These are phyloP conservation scores for Malurus leucopterus DNA, from an alignment of 2,797 vertebrate genomes.

Conservation along the genomic window DNA sequence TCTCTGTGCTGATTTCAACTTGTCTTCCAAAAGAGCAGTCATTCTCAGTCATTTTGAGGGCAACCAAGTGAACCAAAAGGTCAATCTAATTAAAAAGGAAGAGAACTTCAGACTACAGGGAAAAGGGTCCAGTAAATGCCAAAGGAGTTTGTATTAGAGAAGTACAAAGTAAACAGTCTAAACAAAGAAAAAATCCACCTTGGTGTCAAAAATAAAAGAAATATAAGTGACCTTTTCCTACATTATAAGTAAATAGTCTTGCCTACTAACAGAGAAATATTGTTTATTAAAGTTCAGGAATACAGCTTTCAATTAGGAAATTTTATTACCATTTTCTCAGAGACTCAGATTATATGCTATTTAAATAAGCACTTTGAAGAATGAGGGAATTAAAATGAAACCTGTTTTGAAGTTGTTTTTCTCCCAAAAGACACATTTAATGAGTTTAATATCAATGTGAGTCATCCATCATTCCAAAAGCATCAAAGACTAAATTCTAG, in stretches of 20 bases:
- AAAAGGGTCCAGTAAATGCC: slow-evolving; percentile 61
- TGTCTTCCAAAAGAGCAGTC: slow-evolving; percentile 57
- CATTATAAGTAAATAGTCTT: slow-evolving; percentile 49
- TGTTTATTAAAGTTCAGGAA: slow-evolving; percentile 33
- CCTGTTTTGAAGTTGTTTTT: slow-evolving; percentile 6
- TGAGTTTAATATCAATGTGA: slow-evolving; percentile 27
- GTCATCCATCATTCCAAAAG: slow-evolving; percentile 8
- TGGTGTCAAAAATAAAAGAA: slow-evolving; percentile 57
- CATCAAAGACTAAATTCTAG: neutral
- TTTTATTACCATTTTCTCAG: neutral
- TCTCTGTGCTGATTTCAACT: slow-evolving; percentile 55
- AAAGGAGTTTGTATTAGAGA: slow-evolving; percentile 59
- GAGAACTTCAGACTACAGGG: slow-evolving; percentile 58
- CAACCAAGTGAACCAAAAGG: slow-evolving; percentile 72
- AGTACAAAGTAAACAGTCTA: slow-evolving; percentile 62
- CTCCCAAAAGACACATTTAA: neutral
- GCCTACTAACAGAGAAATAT: slow-evolving; percentile 32
- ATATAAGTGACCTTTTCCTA: slow-evolving; percentile 63
- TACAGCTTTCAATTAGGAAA: slow-evolving; percentile 29
- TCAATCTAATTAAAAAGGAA: slow-evolving; percentile 77
- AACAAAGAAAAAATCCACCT: slow-evolving; percentile 57
- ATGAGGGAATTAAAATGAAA: slow-evolving; percentile 19
- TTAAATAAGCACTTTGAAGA: slow-evolving; percentile 28
- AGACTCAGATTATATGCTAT: neutral
- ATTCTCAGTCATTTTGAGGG: slow-evolving; percentile 70